Conservation (phyloP, 2,888 invertebrate genomes). For the Baccha elongata region DNA sequence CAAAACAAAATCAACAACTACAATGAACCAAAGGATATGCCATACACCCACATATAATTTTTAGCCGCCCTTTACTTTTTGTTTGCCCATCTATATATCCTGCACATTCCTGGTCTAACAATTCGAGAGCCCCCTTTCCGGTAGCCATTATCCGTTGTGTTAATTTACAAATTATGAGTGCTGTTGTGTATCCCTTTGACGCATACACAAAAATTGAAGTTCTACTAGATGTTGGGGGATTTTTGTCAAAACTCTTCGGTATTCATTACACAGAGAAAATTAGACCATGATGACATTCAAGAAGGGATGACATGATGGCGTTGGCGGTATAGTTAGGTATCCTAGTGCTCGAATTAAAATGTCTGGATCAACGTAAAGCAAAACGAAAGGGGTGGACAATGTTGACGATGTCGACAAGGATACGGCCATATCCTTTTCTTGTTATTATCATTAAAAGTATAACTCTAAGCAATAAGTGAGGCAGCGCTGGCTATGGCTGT, state of each 20-base stretch:
- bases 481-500: conserved; percentile 31
- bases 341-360: conserved; percentile 54
- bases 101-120: conserved; percentile 35
- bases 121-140: conserved; percentile 23
- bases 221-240: conserved; percentile 9
- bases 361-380: conserved; percentile 56
- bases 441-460: conserved; percentile 66
- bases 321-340: conserved; percentile 1
- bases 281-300: conserved; percentile 33
- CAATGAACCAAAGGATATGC: conserved; percentile 28
- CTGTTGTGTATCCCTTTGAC: conserved; percentile 41
- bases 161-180: conserved; percentile 66
- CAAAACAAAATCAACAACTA: conserved; percentile 65
- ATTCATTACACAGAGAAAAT: conserved; percentile 63
- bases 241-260: conserved; percentile 40
- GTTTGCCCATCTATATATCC: conserved; percentile 8
- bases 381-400: conserved; percentile 62
- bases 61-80: conserved; percentile 25
- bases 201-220: conserved; percentile 33
- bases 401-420: conserved; percentile 30
- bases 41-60: conserved; percentile 20
- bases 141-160: conserved; percentile 38
- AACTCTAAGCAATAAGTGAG: conserved; percentile 32
- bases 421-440: conserved; percentile 68
- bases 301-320: conserved; percentile 1